Evolutionary conservation across 2,113 vertebrate species (phyloP).

Genomic region (Pluvianellus socialis): DNA sequence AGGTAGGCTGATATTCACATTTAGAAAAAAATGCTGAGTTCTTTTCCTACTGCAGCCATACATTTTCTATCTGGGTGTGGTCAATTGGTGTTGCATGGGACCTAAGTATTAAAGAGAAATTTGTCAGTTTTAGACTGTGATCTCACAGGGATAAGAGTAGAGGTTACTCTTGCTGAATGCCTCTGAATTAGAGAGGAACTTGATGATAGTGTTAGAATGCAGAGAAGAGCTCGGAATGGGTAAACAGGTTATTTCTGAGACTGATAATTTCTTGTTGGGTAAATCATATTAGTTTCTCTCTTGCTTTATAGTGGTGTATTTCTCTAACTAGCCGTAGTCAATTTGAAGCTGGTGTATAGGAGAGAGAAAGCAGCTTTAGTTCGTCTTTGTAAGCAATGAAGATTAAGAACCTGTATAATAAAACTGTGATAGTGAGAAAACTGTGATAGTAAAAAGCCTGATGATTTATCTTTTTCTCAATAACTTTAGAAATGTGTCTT

Average conservation of each 20-base stretch:
- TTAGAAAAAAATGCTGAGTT: neutral
- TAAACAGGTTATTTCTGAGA: neutral
- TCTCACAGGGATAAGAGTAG: neutral
- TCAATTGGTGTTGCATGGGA: neutral
- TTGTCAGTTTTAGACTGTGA: neutral
- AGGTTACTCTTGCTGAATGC: neutral
- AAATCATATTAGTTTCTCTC: neutral
- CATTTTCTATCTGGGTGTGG: neutral
- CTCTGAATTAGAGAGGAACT: neutral
- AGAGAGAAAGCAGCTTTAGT: neutral
- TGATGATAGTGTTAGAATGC: neutral
- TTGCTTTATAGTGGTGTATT: neutral
- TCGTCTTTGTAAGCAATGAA: neutral
- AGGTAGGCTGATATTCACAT: slow-evolving; percentile 75
- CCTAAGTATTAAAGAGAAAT: neutral
- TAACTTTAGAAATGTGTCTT: neutral
- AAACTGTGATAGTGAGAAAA: neutral
- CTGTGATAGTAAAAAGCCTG: neutral
- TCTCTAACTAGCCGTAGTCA: neutral
- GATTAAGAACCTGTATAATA: neutral
- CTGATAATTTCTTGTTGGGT: neutral
- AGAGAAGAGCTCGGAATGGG: neutral
- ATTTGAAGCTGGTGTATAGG: neutral
- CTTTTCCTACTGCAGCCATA: neutral
- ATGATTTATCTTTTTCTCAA: neutral